Evolutionary conservation across 2,888 invertebrate species (phyloP).

Genomic region (Cerceris ruficornis): DNA sequence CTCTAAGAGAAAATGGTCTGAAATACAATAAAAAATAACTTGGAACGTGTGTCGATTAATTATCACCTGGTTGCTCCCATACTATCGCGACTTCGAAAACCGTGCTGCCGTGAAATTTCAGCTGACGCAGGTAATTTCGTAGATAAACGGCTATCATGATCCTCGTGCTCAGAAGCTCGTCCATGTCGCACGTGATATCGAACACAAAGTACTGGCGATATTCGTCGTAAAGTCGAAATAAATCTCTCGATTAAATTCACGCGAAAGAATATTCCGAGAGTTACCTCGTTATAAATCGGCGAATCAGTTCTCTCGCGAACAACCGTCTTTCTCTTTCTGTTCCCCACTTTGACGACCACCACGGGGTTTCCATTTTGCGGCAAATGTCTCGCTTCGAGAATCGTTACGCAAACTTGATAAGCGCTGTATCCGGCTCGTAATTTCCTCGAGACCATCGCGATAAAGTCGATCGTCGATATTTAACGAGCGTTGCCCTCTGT

Average conservation of each 20-base stretch:
- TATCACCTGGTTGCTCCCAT: conserved; percentile 87
- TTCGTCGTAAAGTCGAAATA: not conserved
- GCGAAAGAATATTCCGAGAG: not conserved
- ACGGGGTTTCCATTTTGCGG: conserved; percentile 84
- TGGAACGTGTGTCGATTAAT: not conserved
- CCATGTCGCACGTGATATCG: conserved; percentile 84
- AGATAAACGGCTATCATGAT: conserved; percentile 85
- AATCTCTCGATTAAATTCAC: not conserved
- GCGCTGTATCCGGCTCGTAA: conserved; percentile 58
- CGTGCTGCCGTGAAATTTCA: conserved; percentile 83
- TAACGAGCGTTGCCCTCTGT: conserved; percentile 22
- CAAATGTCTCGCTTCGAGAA: conserved; percentile 86
- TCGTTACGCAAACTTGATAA: conserved; percentile 85
- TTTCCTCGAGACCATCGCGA: conserved; percentile 48
- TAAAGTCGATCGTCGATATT: conserved; percentile 36
- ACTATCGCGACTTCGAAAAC: conserved; percentile 87
- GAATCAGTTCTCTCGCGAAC: conserved; percentile 84
- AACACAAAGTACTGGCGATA: conserved; percentile 87
- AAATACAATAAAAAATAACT: too few species aligned
- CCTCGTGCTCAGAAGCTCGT: conserved; percentile 84
- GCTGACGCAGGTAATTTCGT: conserved; percentile 69
- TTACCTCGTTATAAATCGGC: conserved; percentile 88
- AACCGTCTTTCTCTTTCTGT: conserved; percentile 84
- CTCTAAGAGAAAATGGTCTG: too few species aligned
- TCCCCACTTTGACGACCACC: conserved; percentile 85